Base-by-base conservation (phyloP, 2,888 invertebrate genomes). In the Tyria jacobaeae region DNA sequence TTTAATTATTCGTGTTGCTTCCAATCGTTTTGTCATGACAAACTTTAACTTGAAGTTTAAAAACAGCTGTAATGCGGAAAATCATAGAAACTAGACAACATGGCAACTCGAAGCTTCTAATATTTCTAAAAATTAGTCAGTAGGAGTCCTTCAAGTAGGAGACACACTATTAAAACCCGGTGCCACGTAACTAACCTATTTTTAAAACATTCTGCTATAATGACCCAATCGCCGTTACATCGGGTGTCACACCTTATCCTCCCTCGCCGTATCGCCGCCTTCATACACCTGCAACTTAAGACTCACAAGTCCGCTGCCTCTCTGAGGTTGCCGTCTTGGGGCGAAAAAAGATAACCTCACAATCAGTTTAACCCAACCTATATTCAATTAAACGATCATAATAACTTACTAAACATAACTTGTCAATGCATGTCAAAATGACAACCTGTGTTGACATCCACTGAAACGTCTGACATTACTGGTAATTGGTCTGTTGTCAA, bases 341-440 rank as follows among this genome's bases (percentile, higher is more conserved):
- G n/a, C n/a, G n/a, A n/a, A n/a, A n/a, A n/a, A n/a, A n/a, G n/a
- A n/a, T n/a, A 7, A 37, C 12, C 14, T 3, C 15, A 12, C 37
- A 3, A 14, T 2, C 0, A 15, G 14, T 35, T 35, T 35, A 7
- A 31, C 27, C 27, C 14, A 35, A 12, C 35, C 14, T 35, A n/a
- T 1, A 39, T 15, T 39, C 7, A 15, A 9, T 3, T 52, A 52
- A 37, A 27, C 41, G 34, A 21, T 10, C 44, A 35, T 34, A 24
- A 21, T 15, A 44, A 21, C 21, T 44, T 41, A 17, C 54, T 27
- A 41, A 27, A 31, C 41, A 17, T 1, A 15, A 7, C 17, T 0
- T 54, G 44, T 44, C 55, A 54, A 31, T 41, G 17, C 27, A 27
- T 44, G 44, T 44, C 41, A n/a, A n/a, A n/a, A n/a, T n/a, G n/a